Percentiles rank a stretch among this genome's conserved stretches.
Conservation (phyloP, 2,888 invertebrate species). For the Megalurothrips usitatus region DNA sequence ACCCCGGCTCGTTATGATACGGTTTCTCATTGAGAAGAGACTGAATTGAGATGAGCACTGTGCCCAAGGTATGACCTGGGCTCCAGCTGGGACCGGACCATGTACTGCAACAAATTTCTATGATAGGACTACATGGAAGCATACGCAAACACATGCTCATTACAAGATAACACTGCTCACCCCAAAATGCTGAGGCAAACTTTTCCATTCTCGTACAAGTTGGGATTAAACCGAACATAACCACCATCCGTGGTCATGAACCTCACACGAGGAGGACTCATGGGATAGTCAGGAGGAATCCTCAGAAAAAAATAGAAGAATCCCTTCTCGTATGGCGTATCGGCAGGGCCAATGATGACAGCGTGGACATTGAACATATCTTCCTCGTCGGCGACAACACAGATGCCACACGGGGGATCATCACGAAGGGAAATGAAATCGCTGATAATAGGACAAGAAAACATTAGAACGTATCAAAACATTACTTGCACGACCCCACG, state of each 20-base stretch:
- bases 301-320: constrained; percentile 51
- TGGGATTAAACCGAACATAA: constrained; percentile 58
- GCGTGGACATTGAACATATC: constrained; percentile 53
- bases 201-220: constrained; percentile 58
- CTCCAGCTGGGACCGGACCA: constrained; percentile 56
- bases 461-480: too few species aligned
- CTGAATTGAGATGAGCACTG: constrained; percentile 54
- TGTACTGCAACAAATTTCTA: constrained; percentile 43
- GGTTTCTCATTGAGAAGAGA: constrained; percentile 57
- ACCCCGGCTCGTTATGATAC: constrained; percentile 59
- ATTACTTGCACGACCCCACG: too few species aligned
- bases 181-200: constrained; percentile 53
- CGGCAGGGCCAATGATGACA: constrained; percentile 53
- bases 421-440: constrained; percentile 52
- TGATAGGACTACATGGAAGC: background rate
- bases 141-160: background rate
- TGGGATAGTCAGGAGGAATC: constrained; percentile 53
- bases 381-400: constrained; percentile 51
- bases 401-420: constrained; percentile 54
- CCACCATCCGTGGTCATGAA: constrained; percentile 56
- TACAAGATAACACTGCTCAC: background rate
- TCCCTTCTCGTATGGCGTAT: constrained; percentile 46
- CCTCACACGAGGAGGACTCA: constrained; percentile 53
- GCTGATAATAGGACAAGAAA: constrained; percentile 42
- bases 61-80: constrained; percentile 51